phyloP scores from a whole-genome alignment of 2,797 vertebrate species.

The Sciaenops ocellatus region DNA sequence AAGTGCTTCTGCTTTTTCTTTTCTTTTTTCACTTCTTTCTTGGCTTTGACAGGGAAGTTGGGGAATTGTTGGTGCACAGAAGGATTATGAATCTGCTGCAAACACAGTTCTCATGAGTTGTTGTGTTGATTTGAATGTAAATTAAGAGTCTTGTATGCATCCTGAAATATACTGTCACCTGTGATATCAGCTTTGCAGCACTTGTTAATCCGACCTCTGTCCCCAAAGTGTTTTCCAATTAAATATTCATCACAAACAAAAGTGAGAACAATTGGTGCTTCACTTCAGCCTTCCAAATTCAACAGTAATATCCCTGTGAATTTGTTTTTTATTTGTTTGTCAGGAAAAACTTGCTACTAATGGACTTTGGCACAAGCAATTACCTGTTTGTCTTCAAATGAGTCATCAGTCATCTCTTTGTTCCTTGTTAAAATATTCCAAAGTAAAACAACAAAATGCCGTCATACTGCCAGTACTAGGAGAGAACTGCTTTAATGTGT shows the following conservation, averaged over 20 bases:
- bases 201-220: conserved; percentile 34
- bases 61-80: conserved; percentile 64
- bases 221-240: conserved; percentile 34
- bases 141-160: conserved; percentile 38
- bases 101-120: conserved; percentile 56
- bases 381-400: conserved; percentile 51
- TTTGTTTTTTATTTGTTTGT: conserved; percentile 29
- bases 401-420: conserved; percentile 42
- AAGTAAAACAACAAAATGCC: conserved; percentile 14
- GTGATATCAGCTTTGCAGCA: conserved; percentile 51
- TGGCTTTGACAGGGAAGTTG: conserved; percentile 56
- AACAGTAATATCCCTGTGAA: conserved; percentile 26
- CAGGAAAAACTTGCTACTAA: conserved; percentile 9
- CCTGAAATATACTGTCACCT: conserved; percentile 60
- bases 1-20: conserved; percentile 16
- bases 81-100: conserved; percentile 65
- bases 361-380: conserved; percentile 20
- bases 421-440: conserved; percentile 10
- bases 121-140: conserved; percentile 58
- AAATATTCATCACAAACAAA: conserved; percentile 52
- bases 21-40: conserved; percentile 25
- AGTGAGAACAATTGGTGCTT: conserved; percentile 39
- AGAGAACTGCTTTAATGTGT: not conserved
- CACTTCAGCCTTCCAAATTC: conserved; percentile 28
- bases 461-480: not conserved